Base-by-base conservation (phyloP, 1,140 invertebrate genomes). In the Sinella curviseta region DNA sequence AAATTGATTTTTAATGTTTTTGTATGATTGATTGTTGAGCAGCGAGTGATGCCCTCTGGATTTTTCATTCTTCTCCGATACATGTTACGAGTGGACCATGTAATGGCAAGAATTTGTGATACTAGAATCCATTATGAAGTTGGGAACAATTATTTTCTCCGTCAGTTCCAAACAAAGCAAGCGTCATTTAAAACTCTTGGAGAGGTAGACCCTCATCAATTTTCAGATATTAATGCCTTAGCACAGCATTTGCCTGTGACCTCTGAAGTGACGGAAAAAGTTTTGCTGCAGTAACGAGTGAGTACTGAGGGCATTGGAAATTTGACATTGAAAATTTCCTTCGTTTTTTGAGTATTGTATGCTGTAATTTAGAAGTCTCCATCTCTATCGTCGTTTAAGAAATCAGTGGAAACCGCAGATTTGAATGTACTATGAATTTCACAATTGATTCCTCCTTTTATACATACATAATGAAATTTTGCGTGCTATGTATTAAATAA, bases 1-100 rank as follows among this genome's bases (percentile, higher is more conserved):
- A n/a, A 74, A 74, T 28, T 77, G 54, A 75, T 76, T 28, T n/a
- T n/a, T n/a, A n/a, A n/a, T n/a, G n/a, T n/a, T n/a, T n/a, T n/a
- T 65, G 14, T 73, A 16, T 75, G 74, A 14, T 31, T 55, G 33
- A 8, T 34, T 14, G 39, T 34, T 35, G 20, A 3, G 34, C 39
- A 98, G 95, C 91, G 98, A 85, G 95, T 97, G 0, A 99, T 99
- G 97, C 95, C 95, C 0, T 91, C 91, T 34, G 93, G 94, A 84
- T 97, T 97, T 88, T 99, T 97, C 86, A 91, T 99, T 75, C 87
- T 99, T 0, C 86, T 96, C 33, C 90, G 97, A 84, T 96, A 94
- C 85, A 99, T 98, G 87, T 88, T 99, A 76, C 90, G 98, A 86
- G 94, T 99, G 3, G 98, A 99, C 86, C 91, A 94, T 85, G 96